Base-by-base conservation (phyloP, 2,888 invertebrate species). In the Megalurothrips usitatus region DNA sequence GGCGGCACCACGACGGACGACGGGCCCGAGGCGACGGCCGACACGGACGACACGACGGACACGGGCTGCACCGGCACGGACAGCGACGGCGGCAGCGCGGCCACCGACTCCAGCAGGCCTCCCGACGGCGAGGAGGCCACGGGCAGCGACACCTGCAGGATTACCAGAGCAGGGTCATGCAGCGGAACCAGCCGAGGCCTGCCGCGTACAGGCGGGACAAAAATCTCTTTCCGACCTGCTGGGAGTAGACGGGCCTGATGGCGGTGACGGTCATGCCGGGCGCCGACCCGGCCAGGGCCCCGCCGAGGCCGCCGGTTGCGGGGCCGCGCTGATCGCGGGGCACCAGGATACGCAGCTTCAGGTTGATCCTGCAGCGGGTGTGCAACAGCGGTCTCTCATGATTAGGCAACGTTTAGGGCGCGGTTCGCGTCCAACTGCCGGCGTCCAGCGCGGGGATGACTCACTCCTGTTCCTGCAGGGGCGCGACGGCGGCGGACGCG, bases 331-430 rank as follows among this genome's bases (percentile, higher is more conserved):
- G 68, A 26, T 75, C 26, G 11, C 68, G 68, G 11, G 68, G 68
- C 68, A 75, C 68, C 26, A 75, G 68, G 68, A 75, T 75, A 26
- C 68, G 68, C 26, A 75, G 68, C 26, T 75, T 75, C 11, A 75
- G 26, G 68, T 75, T 75, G 26, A 75, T 75, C 68, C 68, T 75
- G 68, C 68, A 23, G 14, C 58, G 34, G 34, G 34, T 43, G 34
- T 43, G 34, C 34, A 43, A 6, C 34, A 43, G 34, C 58, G 58
- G 34, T 6, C 34, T 43, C 34, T n/a, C n/a, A n/a, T n/a, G 6
- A 43, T 43, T 6, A 43, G 34, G 6, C 34, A 43, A 6, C 6
- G 2, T 43, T 43, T 43, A 43, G 34, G 6, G 34, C 34, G 34
- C 34, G 6, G 34, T 43, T 43, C 6, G 2, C 6, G 6, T 43